These are phyloP conservation scores for Gerris buenoi DNA, from an alignment of 1,140 invertebrate genomes.

Conservation along the genomic window DNA sequence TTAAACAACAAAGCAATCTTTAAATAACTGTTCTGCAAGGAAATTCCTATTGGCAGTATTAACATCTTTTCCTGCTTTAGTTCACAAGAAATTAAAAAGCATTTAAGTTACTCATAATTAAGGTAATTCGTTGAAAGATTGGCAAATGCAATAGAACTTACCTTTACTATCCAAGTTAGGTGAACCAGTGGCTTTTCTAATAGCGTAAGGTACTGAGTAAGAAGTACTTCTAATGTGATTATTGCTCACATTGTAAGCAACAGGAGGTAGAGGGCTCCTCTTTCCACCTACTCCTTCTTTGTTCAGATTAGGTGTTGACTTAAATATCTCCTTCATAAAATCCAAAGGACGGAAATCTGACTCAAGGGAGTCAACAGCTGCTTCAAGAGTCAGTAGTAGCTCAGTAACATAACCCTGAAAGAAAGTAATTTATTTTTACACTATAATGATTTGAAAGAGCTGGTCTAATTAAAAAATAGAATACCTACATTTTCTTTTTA, in stretches of 20 bases:
- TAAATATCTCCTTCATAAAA: conserved; percentile 86
- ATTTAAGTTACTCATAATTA: no score
- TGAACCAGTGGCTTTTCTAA: conserved; percentile 47
- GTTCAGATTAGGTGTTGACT: conserved; percentile 86
- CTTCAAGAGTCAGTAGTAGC: conserved; percentile 83
- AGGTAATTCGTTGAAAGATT: no score
- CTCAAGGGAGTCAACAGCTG: conserved; percentile 80
- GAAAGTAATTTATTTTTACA: no score
- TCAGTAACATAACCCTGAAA: conserved; percentile 85
- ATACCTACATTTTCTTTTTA: no score
- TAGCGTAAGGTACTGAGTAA: conserved; percentile 75
- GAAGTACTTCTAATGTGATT: conserved; percentile 73
- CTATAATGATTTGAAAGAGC: no score
- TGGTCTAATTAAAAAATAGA: no score
- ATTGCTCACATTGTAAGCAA: conserved; percentile 10
- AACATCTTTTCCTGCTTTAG: no score
- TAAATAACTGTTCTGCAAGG: no score
- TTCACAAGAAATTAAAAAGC: no score
- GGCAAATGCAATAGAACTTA: conserved; percentile 16
- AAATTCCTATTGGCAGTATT: no score
- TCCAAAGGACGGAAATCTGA: conserved; percentile 71
- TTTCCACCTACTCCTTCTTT: conserved; percentile 49
- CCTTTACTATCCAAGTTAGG: conserved; percentile 33
- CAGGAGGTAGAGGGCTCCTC: conserved; percentile 34
- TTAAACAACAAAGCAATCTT: no score